Base-by-base conservation (phyloP, 2,888 invertebrate species). In the Cheilosia grossa region DNA sequence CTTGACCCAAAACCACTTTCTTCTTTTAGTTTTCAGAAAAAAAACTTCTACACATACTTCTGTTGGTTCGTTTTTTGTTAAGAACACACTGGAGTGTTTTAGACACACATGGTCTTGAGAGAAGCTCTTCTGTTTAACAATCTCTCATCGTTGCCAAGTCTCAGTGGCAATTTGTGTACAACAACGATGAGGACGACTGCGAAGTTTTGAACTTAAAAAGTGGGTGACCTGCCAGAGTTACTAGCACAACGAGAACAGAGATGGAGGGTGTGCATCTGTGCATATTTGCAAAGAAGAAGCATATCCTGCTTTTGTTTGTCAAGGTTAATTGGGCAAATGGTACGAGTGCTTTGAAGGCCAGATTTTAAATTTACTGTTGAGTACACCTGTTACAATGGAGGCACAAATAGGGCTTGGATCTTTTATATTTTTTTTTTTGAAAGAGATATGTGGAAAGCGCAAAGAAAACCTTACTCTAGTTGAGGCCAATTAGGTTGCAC, bases 271-370 rank as follows among this genome's bases (percentile, higher is more conserved):
- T 24, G 3, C 24, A 24, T 2, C 1, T 15, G 33, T 6, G 40
- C 44, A 33, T 42, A 19, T 58, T 17, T 42, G 33, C 37, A 61
- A 61, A 61, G 10, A 53, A 10, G 47, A 78, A 56, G 13, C 72
- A 47, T 64, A 42, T 49, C 37, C 37, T 37, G 64, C 47, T 15
- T 63, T 78, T 78, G 79, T 79, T 82, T 83, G 69, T 59, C 79
- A 83, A 79, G 79, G 83, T 83, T 83, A 83, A 80, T 83, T 83
- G 83, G 83, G 44, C 78, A 79, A 82, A 79, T 40, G 72, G 51
- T 33, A 40, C 4, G 24, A 51, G 51, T 24, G 13, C 33, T 49
- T 59, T 58, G 24, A 64, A 63, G 64, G 56, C 24, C 15, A 51
- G 21, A 47, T 58, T 37, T 17, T 19, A 10, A n/a, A 47, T 9